A percentile compares a stretch with the other conserved stretches of the same genome.
phyloP scores from a whole-genome alignment of 2,113 vertebrate species.

The Onychostruthus taczanowskii region DNA sequence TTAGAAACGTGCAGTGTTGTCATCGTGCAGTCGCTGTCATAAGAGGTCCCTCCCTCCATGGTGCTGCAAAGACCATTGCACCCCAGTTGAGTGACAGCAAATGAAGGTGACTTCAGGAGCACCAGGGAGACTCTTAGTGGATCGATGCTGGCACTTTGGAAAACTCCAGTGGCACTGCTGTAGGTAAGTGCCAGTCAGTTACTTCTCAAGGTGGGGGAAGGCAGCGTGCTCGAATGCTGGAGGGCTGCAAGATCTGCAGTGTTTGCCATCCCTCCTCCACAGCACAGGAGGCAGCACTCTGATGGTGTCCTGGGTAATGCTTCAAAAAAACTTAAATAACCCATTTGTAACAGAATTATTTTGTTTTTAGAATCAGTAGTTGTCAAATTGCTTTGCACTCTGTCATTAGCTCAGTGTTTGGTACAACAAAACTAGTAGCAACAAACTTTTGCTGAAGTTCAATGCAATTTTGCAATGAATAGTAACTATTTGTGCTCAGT shows the following conservation, averaged over 20 bases:
- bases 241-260: not conserved
- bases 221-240: not conserved
- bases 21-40: fast-evolving
- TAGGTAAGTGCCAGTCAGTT: not conserved
- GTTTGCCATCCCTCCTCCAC: not conserved
- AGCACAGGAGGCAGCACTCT: not conserved
- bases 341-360: not conserved
- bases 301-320: not conserved
- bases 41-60: not conserved
- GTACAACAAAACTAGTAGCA: not conserved
- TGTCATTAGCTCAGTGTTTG: not conserved
- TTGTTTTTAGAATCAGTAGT: not conserved
- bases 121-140: not conserved
- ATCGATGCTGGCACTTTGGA: not conserved
- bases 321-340: not conserved
- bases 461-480: not conserved
- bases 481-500: not conserved
- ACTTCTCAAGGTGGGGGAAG: not conserved
- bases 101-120: not conserved
- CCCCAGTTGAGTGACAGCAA: fast-evolving
- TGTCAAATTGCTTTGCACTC: not conserved
- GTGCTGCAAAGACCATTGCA: not conserved
- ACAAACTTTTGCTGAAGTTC: not conserved
- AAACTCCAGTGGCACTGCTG: not conserved
- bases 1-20: not conserved